Evolutionary conservation across 1,140 invertebrate species (phyloP), one percentile per base, ranked within the genome.

Genomic region (Bombus balteatus): DNA sequence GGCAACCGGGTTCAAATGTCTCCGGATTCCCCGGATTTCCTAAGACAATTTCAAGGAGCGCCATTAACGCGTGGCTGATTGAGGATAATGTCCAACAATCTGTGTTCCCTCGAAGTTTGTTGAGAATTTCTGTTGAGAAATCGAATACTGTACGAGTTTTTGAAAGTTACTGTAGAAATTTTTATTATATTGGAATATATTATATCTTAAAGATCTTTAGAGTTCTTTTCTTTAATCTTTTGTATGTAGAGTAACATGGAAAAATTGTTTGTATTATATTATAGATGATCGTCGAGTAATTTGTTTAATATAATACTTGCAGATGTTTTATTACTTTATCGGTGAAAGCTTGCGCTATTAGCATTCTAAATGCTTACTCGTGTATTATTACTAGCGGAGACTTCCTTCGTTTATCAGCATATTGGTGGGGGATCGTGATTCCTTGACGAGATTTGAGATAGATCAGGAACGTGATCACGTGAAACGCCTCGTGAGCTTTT

Each of bases 331-430:
- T 15, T 32, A 39, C n/a, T 73, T 43, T 43, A 73, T 73, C 41
- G 28, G 2, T n/a, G 25, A 28, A 39, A 12, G 32, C 47, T 12
- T 32, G 10, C 18, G 2, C 12, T 25, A 47, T 76, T 76, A 76
- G 34, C 53, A 76, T 76, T 76, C 74, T 10, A 37, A 34, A 59
- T 34, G 34, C 32, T 57, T 13, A 32, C 9, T 18, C 22, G 15
- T 22, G 12, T 39, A 28, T 39, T 28, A 28, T n/a, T 53, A 59
- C 74, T 59, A 39, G 6, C 74, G 12, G 12, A 39, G 53, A n/a
- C 34, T 57, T 75, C 37, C 47, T 76, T 76, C 34, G 53, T 76
- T 76, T 59, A 76, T 76, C 53, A 76, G 74, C 74, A n/a, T 76
- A 76, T 59, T 76, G 53, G 25, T 25, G 28, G 74, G 34, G 53